Conservation (phyloP, 2,797 vertebrate genomes). For the Geotrypetes seraphini region DNA sequence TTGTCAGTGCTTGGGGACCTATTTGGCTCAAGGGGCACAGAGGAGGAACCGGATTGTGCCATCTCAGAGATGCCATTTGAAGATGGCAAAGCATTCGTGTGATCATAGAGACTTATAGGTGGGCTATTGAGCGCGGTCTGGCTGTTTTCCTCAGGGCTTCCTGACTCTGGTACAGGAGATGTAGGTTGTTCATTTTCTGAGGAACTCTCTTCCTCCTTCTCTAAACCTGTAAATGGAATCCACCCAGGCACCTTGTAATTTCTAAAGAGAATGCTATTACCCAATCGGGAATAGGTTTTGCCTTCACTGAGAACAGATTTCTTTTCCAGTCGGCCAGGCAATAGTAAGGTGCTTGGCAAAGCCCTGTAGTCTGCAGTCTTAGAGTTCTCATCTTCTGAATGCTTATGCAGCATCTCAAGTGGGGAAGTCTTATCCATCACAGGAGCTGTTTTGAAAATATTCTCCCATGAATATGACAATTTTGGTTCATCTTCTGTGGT, state of each 20-base stretch:
- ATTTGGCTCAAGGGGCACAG: background rate
- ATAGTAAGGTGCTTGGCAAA: constrained; percentile 31
- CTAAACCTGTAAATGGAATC: background rate
- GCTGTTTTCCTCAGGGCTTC: background rate
- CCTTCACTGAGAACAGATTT: accelerated
- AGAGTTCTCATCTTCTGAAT: constrained; percentile 5
- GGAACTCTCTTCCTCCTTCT: constrained; percentile 11
- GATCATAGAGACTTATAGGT: constrained; percentile 22
- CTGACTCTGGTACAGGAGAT: background rate
- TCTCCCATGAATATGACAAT: background rate
- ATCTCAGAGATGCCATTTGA: constrained; percentile 11
- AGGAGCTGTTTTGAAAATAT: accelerated
- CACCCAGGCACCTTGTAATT: constrained; percentile 24
- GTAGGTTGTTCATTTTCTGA: constrained; percentile 22
- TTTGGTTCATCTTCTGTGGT: background rate
- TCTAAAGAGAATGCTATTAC: constrained; percentile 73
- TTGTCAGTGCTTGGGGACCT: constrained; percentile 17
- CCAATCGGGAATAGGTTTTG: constrained; percentile 62
- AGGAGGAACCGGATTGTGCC: background rate
- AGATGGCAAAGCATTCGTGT: constrained; percentile 25
- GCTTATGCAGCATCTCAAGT: constrained; percentile 54
- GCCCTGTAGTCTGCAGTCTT: constrained; percentile 6
- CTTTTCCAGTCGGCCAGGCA: constrained; percentile 41
- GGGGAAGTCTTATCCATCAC: constrained; percentile 26
- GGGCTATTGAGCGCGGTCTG: background rate